phyloP scores from a whole-genome alignment of 2,797 vertebrate genomes.

The Parotocinclus haroldoi region DNA sequence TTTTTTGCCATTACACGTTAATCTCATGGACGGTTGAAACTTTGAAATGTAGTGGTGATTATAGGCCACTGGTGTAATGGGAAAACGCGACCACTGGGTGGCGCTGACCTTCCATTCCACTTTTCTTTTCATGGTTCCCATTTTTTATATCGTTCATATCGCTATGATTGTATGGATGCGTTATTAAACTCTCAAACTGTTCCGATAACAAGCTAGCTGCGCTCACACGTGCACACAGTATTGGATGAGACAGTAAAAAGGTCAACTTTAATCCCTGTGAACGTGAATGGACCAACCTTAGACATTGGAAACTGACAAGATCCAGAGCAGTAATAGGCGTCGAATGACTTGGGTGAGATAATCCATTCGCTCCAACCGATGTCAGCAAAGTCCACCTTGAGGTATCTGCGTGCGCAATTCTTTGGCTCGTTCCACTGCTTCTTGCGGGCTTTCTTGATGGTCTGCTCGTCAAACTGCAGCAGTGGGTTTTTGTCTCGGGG shows the following conservation, averaged over 20 bases:
- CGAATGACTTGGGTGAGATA: constrained; percentile 95
- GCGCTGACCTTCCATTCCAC: constrained; percentile 6
- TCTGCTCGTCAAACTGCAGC: constrained; percentile 91
- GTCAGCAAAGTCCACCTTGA: constrained; percentile 97
- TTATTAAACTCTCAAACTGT: too few relatives aligned
- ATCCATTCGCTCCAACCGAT: constrained; percentile 99
- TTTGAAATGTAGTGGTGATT: neutral
- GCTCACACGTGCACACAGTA: too few relatives aligned
- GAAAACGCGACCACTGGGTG: constrained; percentile 24
- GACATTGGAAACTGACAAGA: constrained; percentile 97
- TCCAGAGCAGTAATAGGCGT: constrained; percentile 93
- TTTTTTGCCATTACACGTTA: too few relatives aligned
- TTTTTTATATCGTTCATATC: neutral
- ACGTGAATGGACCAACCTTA: constrained; percentile 75
- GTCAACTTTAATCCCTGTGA: neutral
- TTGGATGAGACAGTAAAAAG: too few relatives aligned
- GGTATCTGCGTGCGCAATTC: constrained; percentile 85
- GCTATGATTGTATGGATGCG: too few relatives aligned
- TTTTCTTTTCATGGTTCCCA: neutral
- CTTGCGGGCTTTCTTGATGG: constrained; percentile 87
- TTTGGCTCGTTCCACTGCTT: constrained; percentile 91
- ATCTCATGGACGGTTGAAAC: too few relatives aligned
- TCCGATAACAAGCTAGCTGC: too few relatives aligned
- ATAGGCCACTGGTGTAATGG: neutral
- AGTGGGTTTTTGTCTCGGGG: constrained; percentile 81